Evolutionary conservation across 2,113 vertebrate species (phyloP), one percentile per base, ranked within the genome.

Genomic region (Alectura lathami): DNA sequence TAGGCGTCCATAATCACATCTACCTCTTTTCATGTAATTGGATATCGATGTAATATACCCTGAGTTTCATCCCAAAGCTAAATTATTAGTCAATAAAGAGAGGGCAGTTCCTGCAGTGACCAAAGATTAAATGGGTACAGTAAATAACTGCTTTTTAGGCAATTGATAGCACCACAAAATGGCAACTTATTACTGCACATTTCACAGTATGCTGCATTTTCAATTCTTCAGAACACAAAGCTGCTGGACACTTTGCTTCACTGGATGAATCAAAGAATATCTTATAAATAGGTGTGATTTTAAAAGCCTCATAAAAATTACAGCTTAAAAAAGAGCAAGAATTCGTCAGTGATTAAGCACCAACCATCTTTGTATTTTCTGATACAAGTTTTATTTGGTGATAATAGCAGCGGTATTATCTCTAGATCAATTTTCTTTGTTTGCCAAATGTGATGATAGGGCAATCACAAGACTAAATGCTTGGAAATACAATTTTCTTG

Each of bases 101-200:
- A 70, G 50, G 7, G 42, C 38, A 72, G 51, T 74, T 83, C 32
- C 62, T 29, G 34, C 32, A 47, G 32, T 22, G 72, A 5, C n/a
- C 83, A 83, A 75, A 54, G 36, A 20, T 40, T 24, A 7, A 32
- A 74, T 15, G 8, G 12, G n/a, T 53, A 1, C 64, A 59, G 24
- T 16, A 78, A 87, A 42, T 43, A 18, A 38, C 27, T 64, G 11
- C 20, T 50, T 62, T 82, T 72, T 54, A 80, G 73, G 64, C 21
- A 80, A 16, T 0, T 48, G 76, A 11, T n/a, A 2, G 59, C 79
- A 27, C 26, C 5, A 2, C 1, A 1, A 20, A 38, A 75, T 29
- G 57, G 4, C 70, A 80, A 7, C 27, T 81, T 56, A 3, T 3
- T 48, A 53, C 60, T 82, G 81, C 30, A 3, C 4, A 11, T 91